phyloP scores from a whole-genome alignment of 2,797 vertebrate species.

The Adelosebastes latens region DNA sequence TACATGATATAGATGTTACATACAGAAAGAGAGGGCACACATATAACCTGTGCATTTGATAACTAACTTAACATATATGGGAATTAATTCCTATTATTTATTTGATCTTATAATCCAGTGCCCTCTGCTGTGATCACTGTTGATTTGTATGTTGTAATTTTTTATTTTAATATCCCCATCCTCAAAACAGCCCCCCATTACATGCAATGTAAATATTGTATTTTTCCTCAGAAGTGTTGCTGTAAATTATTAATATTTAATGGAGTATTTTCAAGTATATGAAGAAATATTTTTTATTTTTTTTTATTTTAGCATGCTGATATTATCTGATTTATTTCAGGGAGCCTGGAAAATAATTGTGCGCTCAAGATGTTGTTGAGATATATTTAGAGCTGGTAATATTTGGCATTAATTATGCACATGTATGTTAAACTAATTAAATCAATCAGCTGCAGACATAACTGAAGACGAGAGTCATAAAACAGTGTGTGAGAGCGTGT shows the following conservation, averaged over 20 bases:
- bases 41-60: neutral
- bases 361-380: constrained; percentile 35
- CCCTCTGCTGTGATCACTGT: neutral
- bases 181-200: constrained; percentile 22
- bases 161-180: neutral
- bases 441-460: constrained; percentile 68
- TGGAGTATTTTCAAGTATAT: constrained; percentile 36
- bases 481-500: constrained; percentile 24
- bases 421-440: constrained; percentile 73
- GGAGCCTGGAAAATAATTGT: constrained; percentile 38
- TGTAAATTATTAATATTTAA: constrained; percentile 55
- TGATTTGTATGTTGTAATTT: neutral
- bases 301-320: neutral
- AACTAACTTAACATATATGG: neutral
- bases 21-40: neutral
- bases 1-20: neutral
- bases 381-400: constrained; percentile 69
- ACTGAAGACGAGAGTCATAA: constrained; percentile 26
- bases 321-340: constrained; percentile 40
- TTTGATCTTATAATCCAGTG: neutral
- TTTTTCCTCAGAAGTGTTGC: constrained; percentile 34
- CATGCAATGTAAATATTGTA: constrained; percentile 52
- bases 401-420: constrained; percentile 71
- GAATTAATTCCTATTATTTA: neutral
- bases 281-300: constrained; percentile 2